Percentiles rank a stretch among this genome's conserved stretches.
Evolutionary conservation across 2,113 vertebrate genomes (phyloP).

Genomic region (Colaptes auratus): DNA sequence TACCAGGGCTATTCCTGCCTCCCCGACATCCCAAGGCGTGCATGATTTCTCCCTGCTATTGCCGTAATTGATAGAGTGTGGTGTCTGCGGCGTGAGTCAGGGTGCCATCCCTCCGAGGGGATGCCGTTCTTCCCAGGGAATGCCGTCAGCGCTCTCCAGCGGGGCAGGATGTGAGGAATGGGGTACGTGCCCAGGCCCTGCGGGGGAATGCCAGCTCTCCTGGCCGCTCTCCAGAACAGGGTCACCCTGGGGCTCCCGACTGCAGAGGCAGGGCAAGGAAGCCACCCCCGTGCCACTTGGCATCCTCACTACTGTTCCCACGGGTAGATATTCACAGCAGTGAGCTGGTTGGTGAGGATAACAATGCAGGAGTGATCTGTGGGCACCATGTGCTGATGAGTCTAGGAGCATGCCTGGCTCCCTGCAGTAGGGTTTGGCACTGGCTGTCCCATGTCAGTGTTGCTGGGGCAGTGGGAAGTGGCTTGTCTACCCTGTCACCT

Average conservation of each 20-base stretch:
- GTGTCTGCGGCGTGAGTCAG: not conserved
- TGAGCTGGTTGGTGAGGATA: not conserved
- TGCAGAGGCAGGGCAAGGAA: accelerated
- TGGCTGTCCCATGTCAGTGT: not conserved
- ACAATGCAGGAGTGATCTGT: accelerated
- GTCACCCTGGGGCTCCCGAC: not conserved
- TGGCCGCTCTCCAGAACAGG: not conserved
- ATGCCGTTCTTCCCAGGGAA: slow-evolving; percentile 14
- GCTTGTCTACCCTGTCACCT: accelerated
- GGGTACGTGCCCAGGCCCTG: not conserved
- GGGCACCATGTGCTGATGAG: not conserved
- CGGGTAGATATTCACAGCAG: not conserved
- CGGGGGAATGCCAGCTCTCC: not conserved
- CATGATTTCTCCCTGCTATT: not conserved
- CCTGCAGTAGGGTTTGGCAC: not conserved
- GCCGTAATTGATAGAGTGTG: not conserved
- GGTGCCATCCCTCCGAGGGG: not conserved
- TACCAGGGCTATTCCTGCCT: not conserved
- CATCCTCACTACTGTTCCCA: not conserved
- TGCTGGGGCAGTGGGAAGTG: not conserved
- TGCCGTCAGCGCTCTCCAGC: slow-evolving; percentile 24
- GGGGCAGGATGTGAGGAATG: slow-evolving; percentile 58
- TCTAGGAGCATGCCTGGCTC: not conserved
- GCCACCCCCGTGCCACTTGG: accelerated
- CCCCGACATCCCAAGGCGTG: not conserved